These are phyloP conservation scores for Pseudococcus jackbeardsleyi DNA, from an alignment of 2,888 invertebrate genomes.

Conservation along the genomic window DNA sequence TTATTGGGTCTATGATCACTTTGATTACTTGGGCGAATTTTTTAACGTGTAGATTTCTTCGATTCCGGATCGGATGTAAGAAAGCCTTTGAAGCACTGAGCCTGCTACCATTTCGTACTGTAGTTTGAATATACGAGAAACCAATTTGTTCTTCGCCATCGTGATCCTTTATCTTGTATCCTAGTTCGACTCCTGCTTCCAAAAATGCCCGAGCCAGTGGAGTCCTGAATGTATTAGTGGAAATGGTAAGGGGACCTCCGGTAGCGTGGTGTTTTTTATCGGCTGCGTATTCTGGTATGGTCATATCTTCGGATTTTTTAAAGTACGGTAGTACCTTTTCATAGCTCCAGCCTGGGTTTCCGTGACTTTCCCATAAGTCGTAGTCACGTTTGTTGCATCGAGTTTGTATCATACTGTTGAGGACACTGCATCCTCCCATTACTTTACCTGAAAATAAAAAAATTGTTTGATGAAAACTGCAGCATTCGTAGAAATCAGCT, in stretches of 20 bases:
- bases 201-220: constrained; percentile 67
- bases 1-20: constrained; percentile 74
- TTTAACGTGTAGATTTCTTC: constrained; percentile 77
- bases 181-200: constrained; percentile 66
- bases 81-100: constrained; percentile 79
- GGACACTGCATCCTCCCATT: constrained; percentile 83
- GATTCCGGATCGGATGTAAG: constrained; percentile 74
- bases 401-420: constrained; percentile 86
- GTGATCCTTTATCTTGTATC: constrained; percentile 66
- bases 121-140: constrained; percentile 62
- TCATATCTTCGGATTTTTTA: constrained; percentile 69
- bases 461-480: background rate
- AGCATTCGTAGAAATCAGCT: too few relatives aligned
- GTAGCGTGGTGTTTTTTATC: constrained; percentile 67
- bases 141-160: constrained; percentile 66
- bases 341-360: constrained; percentile 72
- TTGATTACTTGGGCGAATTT: constrained; percentile 76
- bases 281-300: constrained; percentile 65
- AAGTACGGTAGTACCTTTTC: constrained; percentile 69
- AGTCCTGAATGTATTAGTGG: constrained; percentile 66
- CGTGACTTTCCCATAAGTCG: constrained; percentile 81
- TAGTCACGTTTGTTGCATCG: constrained; percentile 81
- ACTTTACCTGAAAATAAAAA: constrained; percentile 76
- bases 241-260: constrained; percentile 68
- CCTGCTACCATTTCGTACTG: constrained; percentile 71